Conservation (phyloP, 2,113 vertebrate genomes). For the Hippocampus mohnikei region DNA sequence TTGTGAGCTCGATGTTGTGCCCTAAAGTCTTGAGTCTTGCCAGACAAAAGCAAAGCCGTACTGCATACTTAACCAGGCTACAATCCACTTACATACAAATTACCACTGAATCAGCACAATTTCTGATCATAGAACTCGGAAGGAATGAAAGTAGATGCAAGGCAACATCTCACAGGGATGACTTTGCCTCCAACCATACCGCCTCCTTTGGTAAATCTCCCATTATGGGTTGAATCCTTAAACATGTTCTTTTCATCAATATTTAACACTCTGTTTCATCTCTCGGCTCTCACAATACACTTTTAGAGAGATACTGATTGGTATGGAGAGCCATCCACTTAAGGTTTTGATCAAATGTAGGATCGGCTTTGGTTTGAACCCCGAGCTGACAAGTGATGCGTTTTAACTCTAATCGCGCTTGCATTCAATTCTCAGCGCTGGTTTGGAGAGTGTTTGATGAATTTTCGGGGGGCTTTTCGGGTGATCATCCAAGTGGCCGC, state of each 20-base stretch:
- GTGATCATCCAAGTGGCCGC: neutral
- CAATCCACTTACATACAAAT: slow-evolving; percentile 16
- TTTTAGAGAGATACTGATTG: slow-evolving; percentile 46
- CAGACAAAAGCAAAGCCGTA: slow-evolving; percentile 25
- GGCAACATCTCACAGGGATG: slow-evolving; percentile 41
- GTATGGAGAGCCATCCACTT: slow-evolving; percentile 49
- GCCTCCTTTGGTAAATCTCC: slow-evolving; percentile 49
- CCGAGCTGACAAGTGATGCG: slow-evolving; percentile 31
- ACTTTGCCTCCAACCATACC: slow-evolving; percentile 48
- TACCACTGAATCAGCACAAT: slow-evolving; percentile 48
- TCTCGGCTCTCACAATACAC: slow-evolving; percentile 49
- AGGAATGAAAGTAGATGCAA: slow-evolving; percentile 30
- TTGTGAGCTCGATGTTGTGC: slow-evolving; percentile 5
- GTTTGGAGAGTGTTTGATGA: slow-evolving; percentile 7
- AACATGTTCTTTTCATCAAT: slow-evolving; percentile 68
- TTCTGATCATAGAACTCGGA: slow-evolving; percentile 42
- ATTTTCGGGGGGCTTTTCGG: slow-evolving; percentile 8
- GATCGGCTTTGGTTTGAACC: slow-evolving; percentile 48
- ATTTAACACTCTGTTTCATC: slow-evolving; percentile 62
- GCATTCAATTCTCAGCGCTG: slow-evolving; percentile 12
- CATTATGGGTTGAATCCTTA: slow-evolving; percentile 48
- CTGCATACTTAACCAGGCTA: slow-evolving; percentile 40
- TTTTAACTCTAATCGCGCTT: slow-evolving; percentile 29
- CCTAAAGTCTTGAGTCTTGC: slow-evolving; percentile 26
- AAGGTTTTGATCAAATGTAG: slow-evolving; percentile 48